These are phyloP conservation scores for Aphaenogaster floridana DNA, from an alignment of 1,140 invertebrate genomes.

Conservation along the genomic window DNA sequence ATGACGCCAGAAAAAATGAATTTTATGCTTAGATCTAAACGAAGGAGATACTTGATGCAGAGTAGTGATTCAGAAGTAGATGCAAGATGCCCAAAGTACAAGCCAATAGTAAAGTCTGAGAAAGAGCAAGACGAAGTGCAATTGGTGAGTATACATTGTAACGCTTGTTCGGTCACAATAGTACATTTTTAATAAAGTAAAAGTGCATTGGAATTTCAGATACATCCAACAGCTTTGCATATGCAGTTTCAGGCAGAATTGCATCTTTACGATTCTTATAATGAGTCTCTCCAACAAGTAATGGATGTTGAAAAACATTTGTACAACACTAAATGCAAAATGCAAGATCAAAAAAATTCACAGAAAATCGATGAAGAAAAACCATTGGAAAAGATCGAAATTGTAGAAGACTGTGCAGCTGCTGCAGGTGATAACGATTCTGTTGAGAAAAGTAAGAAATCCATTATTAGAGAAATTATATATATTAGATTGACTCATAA, in stretches of 20 bases:
- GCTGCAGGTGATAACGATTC: conserved; percentile 66
- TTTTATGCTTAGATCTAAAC: conserved; percentile 81
- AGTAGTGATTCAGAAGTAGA: conserved; percentile 68
- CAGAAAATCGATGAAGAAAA: conserved; percentile 74
- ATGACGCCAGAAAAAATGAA: conserved; percentile 82
- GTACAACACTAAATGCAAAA: conserved; percentile 77
- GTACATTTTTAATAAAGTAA: conserved; percentile 41
- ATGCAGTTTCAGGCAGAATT: conserved; percentile 86
- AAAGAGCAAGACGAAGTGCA: conserved; percentile 67
- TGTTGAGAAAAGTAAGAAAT: conserved; percentile 64
- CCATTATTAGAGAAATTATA: background rate
- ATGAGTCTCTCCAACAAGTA: conserved; percentile 83
- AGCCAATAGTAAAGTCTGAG: conserved; percentile 53
- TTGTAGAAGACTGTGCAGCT: conserved; percentile 50
- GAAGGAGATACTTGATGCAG: conserved; percentile 77
- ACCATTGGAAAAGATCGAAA: conserved; percentile 50
- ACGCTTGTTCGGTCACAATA: background rate
- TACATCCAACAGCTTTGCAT: conserved; percentile 84
- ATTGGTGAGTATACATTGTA: conserved; percentile 71
- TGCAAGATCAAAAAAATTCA: conserved; percentile 75
- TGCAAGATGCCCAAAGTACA: conserved; percentile 64
- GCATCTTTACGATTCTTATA: conserved; percentile 84
- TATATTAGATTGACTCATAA: background rate
- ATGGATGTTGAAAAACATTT: conserved; percentile 83
- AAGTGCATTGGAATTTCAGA: conserved; percentile 67